These are phyloP conservation scores for Pantala flavescens DNA, from an alignment of 1,140 invertebrate genomes.

Conservation along the genomic window DNA sequence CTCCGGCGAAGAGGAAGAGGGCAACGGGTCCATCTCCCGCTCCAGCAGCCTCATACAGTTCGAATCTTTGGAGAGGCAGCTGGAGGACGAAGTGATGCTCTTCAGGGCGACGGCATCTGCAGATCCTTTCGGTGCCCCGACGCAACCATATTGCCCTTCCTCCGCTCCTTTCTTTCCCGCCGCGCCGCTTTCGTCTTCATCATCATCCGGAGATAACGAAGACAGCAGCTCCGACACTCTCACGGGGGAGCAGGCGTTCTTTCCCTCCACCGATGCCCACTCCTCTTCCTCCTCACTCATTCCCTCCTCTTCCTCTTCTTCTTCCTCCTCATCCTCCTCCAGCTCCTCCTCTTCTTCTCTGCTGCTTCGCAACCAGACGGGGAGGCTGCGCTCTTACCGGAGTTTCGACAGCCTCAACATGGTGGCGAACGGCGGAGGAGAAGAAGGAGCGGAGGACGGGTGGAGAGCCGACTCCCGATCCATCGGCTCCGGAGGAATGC, in stretches of 20 bases:
- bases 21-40: conserved; percentile 34
- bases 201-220: conserved; percentile 45
- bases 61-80: conserved; percentile 60
- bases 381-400: conserved; percentile 35
- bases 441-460: background rate
- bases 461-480: background rate
- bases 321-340: conserved; percentile 26
- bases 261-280: conserved; percentile 18
- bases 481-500: background rate
- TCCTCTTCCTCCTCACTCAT: conserved; percentile 19
- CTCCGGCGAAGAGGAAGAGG: conserved; percentile 23
- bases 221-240: conserved; percentile 23
- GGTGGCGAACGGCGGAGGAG: background rate
- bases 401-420: conserved; percentile 39
- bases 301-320: conserved; percentile 26
- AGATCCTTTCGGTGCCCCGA: conserved; percentile 23
- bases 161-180: background rate
- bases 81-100: conserved; percentile 23
- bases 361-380: background rate
- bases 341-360: conserved; percentile 16
- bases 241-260: conserved; percentile 27
- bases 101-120: conserved; percentile 26
- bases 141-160: conserved; percentile 26
- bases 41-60: conserved; percentile 70
- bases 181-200: conserved; percentile 42